phyloP scores from a whole-genome alignment of 1,140 invertebrate species.

The Bombus breviceps region DNA sequence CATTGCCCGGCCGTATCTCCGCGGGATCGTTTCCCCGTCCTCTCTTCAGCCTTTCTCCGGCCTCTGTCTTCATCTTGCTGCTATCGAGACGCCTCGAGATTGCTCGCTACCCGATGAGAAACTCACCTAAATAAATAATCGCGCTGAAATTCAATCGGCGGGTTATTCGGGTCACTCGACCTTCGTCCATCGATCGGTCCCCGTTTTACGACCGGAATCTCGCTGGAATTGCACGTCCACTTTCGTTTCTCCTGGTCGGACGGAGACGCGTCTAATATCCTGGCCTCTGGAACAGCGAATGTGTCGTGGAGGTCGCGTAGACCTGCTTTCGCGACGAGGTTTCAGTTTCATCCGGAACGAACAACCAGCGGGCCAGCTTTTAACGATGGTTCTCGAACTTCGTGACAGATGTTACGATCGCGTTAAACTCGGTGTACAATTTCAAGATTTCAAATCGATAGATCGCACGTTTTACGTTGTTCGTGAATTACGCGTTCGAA shows the following conservation, averaged over 20 bases:
- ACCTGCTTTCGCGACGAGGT: background rate
- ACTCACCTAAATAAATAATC: conserved; percentile 66
- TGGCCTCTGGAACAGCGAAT: background rate
- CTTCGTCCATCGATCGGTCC: conserved; percentile 48
- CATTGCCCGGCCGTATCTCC: conserved; percentile 62
- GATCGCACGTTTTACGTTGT: too few species aligned
- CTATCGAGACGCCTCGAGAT: conserved; percentile 32
- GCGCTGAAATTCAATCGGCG: conserved; percentile 63
- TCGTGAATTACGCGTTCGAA: too few species aligned
- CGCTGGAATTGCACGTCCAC: conserved; percentile 45
- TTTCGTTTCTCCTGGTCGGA: background rate
- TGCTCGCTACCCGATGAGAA: conserved; percentile 20
- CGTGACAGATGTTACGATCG: too few species aligned
- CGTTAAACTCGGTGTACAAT: too few species aligned
- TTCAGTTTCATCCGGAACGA: background rate
- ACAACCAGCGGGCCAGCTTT: too few species aligned
- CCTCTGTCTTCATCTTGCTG: conserved; percentile 34
- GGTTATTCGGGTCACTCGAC: conserved; percentile 65
- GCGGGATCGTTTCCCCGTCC: conserved; percentile 19
- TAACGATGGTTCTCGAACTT: too few species aligned
- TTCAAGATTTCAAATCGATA: too few species aligned
- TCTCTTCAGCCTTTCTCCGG: background rate
- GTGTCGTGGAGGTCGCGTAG: background rate
- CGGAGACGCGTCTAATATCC: conserved; percentile 35
- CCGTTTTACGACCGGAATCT: conserved; percentile 63